Percentiles rank a stretch among this genome's conserved stretches.
These are phyloP conservation scores for Lamellibrachia satsuma DNA, from an alignment of 2,888 invertebrate genomes.

Conservation along the genomic window DNA sequence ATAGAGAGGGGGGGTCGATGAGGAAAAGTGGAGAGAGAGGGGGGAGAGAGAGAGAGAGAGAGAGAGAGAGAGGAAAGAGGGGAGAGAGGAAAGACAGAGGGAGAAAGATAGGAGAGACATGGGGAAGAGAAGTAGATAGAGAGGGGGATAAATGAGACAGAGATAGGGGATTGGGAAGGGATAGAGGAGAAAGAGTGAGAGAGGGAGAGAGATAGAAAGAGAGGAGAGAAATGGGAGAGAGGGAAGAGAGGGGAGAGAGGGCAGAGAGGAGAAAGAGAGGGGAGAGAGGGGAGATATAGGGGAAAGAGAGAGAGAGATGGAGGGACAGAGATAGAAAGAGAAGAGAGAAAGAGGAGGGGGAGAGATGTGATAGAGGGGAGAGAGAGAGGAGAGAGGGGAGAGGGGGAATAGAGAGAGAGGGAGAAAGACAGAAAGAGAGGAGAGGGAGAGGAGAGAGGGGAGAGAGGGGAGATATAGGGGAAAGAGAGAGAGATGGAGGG, in stretches of 20 bases:
- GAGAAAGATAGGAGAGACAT: neutral
- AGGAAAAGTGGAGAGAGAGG: neutral
- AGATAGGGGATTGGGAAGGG: neutral
- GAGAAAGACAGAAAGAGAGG: no score
- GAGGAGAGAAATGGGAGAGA: no score
- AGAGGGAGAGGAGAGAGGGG: conserved; percentile 21
- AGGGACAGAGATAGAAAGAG: no score
- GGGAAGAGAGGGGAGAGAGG: no score
- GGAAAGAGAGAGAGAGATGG: no score
- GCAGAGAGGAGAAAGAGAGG: no score
- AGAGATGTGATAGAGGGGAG: no score
- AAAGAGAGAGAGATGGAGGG: neutral
- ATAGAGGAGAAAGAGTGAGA: conserved; percentile 19
- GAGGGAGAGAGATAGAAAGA: no score
- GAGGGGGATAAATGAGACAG: conserved; percentile 22
- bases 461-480: no score
- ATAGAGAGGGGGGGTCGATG: neutral
- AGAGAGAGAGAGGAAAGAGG: neutral
- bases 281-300: conserved; percentile 8
- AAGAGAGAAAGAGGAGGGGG: no score
- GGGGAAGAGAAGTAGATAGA: neutral
- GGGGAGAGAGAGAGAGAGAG: neutral
- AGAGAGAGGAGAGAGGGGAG: conserved; percentile 23
- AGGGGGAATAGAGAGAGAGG: neutral
- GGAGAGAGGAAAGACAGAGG: no score